Evolutionary conservation across 2,113 vertebrate species (phyloP).

Genomic region (Chlamydotis undulata): DNA sequence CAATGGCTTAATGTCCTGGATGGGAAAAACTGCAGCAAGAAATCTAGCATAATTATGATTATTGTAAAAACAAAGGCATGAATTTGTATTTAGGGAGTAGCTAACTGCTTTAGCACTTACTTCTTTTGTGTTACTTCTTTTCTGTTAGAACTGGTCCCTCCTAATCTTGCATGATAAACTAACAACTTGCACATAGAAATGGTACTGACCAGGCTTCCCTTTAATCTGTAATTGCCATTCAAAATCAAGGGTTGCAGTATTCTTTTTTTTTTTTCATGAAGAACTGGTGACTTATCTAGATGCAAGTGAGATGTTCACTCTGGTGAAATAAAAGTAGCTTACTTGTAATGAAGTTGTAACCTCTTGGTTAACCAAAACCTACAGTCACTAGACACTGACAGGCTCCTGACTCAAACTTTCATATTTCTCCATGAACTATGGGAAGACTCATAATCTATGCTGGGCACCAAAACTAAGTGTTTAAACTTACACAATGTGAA

Average conservation of each 20-base stretch:
- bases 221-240: background rate
- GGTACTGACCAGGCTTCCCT: background rate
- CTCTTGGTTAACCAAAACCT: background rate
- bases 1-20: background rate
- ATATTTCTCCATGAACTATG: background rate
- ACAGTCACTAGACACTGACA: background rate
- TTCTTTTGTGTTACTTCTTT: background rate
- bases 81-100: background rate
- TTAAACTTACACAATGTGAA: background rate
- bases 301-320: background rate
- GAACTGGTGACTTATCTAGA: background rate
- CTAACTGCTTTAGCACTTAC: background rate
- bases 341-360: background rate
- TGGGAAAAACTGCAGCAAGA: background rate
- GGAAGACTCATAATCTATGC: background rate
- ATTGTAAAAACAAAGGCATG: background rate
- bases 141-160: background rate
- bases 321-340: background rate
- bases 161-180: background rate
- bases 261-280: background rate
- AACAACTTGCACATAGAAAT: background rate
- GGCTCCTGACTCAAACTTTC: background rate
- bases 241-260: background rate
- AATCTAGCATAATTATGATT: background rate
- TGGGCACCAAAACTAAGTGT: background rate